Evolutionary conservation across 2,113 vertebrate genomes (phyloP).

Genomic region (Aegypius monachus): DNA sequence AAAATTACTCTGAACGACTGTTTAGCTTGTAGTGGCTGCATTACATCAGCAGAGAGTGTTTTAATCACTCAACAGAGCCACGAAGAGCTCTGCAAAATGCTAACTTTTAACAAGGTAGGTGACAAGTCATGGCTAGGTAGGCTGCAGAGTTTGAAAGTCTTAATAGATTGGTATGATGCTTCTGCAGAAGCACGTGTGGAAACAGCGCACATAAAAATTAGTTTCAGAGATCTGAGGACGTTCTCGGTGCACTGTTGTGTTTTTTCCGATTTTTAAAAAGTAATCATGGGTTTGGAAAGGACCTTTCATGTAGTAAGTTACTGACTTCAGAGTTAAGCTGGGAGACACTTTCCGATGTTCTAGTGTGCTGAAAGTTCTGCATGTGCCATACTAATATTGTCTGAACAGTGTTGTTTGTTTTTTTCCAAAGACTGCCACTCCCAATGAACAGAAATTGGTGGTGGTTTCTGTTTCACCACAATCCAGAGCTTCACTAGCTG

Average conservation of each 20-base stretch:
- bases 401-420: background rate
- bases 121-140: accelerated
- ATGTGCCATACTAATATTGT: accelerated
- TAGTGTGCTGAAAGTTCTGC: background rate
- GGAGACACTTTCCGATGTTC: background rate
- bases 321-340: background rate
- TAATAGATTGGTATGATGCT: background rate
- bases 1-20: conserved; percentile 93
- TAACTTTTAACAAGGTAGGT: conserved; percentile 83
- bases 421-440: conserved; percentile 4
- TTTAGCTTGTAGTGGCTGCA: conserved; percentile 94
- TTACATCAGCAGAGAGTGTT: conserved; percentile 94
- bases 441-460: conserved; percentile 76
- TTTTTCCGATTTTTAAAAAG: background rate
- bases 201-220: accelerated
- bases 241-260: accelerated
- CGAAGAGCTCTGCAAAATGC: conserved; percentile 81
- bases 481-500: conserved; percentile 90
- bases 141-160: background rate
- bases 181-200: background rate
- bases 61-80: conserved; percentile 94
- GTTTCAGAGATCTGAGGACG: no score
- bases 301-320: background rate
- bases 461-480: conserved; percentile 92
- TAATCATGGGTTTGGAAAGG: background rate